Conservation (phyloP, 2,888 invertebrate genomes). For the Chloroclysta siterata region DNA sequence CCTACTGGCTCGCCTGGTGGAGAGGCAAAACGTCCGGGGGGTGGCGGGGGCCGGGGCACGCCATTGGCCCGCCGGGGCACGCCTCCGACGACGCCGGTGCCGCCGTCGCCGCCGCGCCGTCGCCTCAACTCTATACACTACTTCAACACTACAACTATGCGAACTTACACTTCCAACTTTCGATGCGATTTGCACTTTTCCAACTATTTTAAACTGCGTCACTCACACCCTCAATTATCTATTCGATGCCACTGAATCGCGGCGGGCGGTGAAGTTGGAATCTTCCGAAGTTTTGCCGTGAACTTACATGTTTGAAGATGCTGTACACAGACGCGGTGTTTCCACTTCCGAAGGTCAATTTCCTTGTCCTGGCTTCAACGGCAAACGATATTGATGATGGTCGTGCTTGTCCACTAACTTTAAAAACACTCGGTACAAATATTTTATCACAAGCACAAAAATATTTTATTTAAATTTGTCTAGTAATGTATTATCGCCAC, state of each 20-base stretch:
- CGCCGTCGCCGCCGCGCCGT: constrained; percentile 56
- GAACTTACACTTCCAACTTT: constrained; percentile 60
- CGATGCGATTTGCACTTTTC: constrained; percentile 54
- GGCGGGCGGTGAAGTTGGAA: constrained; percentile 30
- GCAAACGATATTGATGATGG: background rate
- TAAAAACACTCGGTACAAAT: background rate
- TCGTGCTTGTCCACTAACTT: background rate
- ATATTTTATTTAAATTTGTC: constrained; percentile 1
- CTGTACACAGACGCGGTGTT: background rate
- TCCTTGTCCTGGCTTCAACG: background rate
- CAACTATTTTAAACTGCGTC: constrained; percentile 52
- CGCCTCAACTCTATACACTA: constrained; percentile 55
- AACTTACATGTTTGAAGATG: constrained; percentile 12
- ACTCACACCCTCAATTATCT: constrained; percentile 44
- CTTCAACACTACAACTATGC: constrained; percentile 59
- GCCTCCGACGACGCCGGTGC: constrained; percentile 72
- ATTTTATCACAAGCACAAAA: background rate
- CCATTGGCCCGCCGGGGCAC: constrained; percentile 80
- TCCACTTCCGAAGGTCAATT: constrained; percentile 1
- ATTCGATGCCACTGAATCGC: constrained; percentile 41
- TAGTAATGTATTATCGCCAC: constrained; percentile 4
- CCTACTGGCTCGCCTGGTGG: constrained; percentile 82
- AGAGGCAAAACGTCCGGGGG: constrained; percentile 65
- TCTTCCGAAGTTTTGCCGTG: constrained; percentile 28
- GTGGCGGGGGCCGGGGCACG: constrained; percentile 73